Evolutionary conservation across 2,797 vertebrate genomes (phyloP), one percentile per base, ranked within the genome.

Genomic region (Eulemur mongoz): DNA sequence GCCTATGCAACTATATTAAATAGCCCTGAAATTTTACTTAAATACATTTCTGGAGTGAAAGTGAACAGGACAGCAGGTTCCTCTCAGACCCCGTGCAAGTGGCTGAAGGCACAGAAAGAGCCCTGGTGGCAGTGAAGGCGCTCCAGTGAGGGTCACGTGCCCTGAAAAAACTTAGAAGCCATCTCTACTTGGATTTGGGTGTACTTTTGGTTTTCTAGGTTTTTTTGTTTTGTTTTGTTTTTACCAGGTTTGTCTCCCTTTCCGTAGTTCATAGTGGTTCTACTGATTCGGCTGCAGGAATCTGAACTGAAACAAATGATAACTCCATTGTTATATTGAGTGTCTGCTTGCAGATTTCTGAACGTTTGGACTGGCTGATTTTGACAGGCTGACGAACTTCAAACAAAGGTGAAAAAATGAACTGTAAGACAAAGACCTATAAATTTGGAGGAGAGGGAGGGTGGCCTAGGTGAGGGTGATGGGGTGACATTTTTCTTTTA

Each of bases 401-500:
- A 92, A 95, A 93, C 79, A 92, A 97, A 97, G 81, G 79, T 94
- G 84, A 87, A 94, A 98, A 95, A 98, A 91, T 84, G 72, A 97
- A 79, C 75, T 94, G 75, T 95, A 95, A 98, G 92, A 98, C 95
- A 98, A 98, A 97, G 93, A 96, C 95, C 93, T 97, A 98, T 98
- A 98, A 98, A 98, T 98, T 86, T 95, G 80, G 98, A 97, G 94
- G 91, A 94, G 2, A 15, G 15, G 96, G 72, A 90, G 45, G 86
- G 93, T 97, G 85, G 92, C 72, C 92, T 85, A 67, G 43, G 52
- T 79, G 52, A 95, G 70, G 73, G 86, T 86, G 95, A 91, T 78
- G 3, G 35, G 72, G 96, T 89, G 67, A 93, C 87, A 93, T 94
- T 97, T 98, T 97, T 97, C 94, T 98, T 98, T 98, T 98, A 99